These are phyloP conservation scores for Penelope pileata DNA, from an alignment of 2,113 vertebrate genomes.

Conservation along the genomic window DNA sequence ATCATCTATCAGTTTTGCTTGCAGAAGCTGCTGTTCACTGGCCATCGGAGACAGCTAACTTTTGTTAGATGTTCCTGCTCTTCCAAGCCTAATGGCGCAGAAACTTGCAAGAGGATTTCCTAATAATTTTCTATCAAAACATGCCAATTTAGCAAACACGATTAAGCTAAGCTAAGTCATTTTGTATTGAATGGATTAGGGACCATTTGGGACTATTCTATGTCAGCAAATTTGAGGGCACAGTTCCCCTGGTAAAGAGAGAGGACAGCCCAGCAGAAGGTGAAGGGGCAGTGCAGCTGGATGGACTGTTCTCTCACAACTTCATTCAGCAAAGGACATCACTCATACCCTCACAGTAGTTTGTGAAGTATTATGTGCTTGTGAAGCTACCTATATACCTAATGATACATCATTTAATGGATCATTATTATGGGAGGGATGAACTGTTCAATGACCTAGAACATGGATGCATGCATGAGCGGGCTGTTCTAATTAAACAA, in stretches of 20 bases:
- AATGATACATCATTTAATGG: not conserved
- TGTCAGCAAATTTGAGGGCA: not conserved
- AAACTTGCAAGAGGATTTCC: not conserved
- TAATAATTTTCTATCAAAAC: not conserved
- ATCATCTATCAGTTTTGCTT: not conserved
- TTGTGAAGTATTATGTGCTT: not conserved
- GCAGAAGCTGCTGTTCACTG: not conserved
- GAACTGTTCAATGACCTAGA: not conserved
- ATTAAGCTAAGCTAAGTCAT: not conserved
- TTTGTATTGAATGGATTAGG: not conserved
- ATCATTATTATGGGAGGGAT: not conserved
- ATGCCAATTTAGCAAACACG: not conserved
- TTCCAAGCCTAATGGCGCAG: not conserved
- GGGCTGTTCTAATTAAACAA: not conserved
- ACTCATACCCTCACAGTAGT: not conserved
- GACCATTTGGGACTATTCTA: accelerated
- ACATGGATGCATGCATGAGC: not conserved
- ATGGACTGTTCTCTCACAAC: not conserved
- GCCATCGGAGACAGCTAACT: not conserved
- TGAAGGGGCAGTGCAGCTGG: not conserved
- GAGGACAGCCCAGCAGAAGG: not conserved
- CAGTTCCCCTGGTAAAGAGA: not conserved
- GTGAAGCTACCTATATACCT: not conserved
- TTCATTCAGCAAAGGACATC: not conserved
- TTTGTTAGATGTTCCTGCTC: not conserved